Evolutionary conservation across 1,140 invertebrate species (phyloP).

Genomic region (Hermatobates lingyangjiaoensis): DNA sequence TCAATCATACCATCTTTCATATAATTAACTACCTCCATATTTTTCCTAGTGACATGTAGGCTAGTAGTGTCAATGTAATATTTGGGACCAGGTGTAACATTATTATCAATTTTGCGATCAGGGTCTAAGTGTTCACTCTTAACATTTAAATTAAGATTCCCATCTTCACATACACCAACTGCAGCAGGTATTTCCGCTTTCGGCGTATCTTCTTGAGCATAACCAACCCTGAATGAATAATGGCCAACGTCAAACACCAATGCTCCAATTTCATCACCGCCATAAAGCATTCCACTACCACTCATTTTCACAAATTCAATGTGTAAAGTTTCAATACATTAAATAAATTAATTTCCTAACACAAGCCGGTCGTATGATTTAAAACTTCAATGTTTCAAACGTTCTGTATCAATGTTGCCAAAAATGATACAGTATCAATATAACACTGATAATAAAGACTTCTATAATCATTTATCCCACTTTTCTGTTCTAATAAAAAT

Average conservation of each 20-base stretch:
- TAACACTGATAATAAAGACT: too few relatives aligned
- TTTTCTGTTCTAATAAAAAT: too few relatives aligned
- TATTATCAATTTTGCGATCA: conserved; percentile 30
- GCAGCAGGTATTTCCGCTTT: conserved; percentile 65
- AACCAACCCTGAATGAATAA: conserved; percentile 67
- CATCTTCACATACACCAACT: conserved; percentile 46
- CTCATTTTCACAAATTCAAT: conserved; percentile 14
- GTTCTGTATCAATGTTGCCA: too few relatives aligned
- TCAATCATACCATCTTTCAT: conserved; percentile 81
- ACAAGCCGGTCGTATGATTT: too few relatives aligned
- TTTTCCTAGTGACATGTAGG: conserved; percentile 70
- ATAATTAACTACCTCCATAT: conserved; percentile 53
- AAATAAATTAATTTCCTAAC: too few relatives aligned
- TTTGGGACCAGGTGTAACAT: conserved; percentile 31
- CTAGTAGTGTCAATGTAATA: conserved; percentile 59
- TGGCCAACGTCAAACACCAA: conserved; percentile 92
- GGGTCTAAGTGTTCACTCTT: conserved; percentile 40
- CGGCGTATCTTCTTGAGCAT: conserved; percentile 76
- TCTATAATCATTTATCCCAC: too few relatives aligned
- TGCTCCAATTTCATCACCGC: conserved; percentile 92
- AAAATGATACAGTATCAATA: too few relatives aligned
- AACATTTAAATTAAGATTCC: conserved; percentile 24
- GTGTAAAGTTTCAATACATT: too few relatives aligned
- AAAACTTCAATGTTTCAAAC: too few relatives aligned
- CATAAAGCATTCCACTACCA: conserved; percentile 49